Conservation (phyloP, 2,797 vertebrate species). For the Buceros bicornis region DNA sequence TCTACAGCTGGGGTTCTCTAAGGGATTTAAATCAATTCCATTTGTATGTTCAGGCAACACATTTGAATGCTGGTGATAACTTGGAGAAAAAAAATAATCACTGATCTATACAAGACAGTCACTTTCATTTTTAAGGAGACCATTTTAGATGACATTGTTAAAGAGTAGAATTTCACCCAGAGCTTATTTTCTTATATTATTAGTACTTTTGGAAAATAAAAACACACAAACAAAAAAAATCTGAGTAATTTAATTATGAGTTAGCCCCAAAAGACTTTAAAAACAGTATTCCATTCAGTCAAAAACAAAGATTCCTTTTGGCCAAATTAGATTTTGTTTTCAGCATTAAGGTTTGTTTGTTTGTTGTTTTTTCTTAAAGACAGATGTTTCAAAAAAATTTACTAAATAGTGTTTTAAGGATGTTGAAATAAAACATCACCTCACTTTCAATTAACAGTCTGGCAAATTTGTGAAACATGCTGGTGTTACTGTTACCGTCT, state of each 20-base stretch:
- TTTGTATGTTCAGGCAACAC: neutral
- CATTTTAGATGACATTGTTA: neutral
- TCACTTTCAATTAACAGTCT: neutral
- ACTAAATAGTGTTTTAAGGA: neutral
- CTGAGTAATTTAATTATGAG: neutral
- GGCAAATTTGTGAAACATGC: neutral
- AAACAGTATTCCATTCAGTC: neutral
- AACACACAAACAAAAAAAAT: neutral
- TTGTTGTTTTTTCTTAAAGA: neutral
- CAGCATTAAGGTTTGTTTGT: neutral
- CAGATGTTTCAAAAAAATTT: neutral
- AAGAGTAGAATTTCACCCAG: neutral
- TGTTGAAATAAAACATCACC: neutral
- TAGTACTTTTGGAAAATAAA: neutral
- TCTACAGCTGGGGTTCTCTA: neutral
- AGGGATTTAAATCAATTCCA: conserved; percentile 14
- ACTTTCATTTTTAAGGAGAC: neutral
- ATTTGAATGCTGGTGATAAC: neutral
- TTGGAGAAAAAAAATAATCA: neutral
- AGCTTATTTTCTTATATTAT: neutral
- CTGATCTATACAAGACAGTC: neutral
- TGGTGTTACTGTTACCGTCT: neutral
- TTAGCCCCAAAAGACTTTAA: neutral
- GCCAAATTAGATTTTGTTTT: neutral
- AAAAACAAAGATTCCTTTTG: neutral